Base-by-base conservation (phyloP, 2,797 vertebrate genomes). In the Okamejei kenojei region DNA sequence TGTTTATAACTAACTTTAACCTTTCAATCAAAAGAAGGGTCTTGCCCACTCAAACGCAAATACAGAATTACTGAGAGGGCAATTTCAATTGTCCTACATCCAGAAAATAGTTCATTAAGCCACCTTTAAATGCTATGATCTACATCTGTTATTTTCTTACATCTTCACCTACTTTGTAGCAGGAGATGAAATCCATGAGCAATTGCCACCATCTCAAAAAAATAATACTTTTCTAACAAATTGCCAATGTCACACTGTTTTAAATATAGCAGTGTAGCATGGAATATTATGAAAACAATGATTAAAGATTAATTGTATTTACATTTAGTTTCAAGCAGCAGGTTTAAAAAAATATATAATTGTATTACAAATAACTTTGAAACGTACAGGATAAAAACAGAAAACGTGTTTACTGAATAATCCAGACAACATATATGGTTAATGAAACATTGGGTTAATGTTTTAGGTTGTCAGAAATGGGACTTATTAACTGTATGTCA, bases 1-100 rank as follows among this genome's bases (percentile, higher is more conserved):
- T 45, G 45, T 45, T 45, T 63, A 61, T 1, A 86, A 15, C 82
- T n/a, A n/a, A 86, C 5, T 86, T 21, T 82, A 86, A 86, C 58
- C 54, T 61, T 86, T 86, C 29, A 63, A 7, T 7, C 29, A 86
- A 86, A 29, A 17, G 58, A 29, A 65, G 15, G 61, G 7, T 29
- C 10, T 86, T 86, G 58, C 82, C 17, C n/a, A 61, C 82, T 63
- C 58, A 63, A 86, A 63, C 82, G 65, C 82, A 86, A 86, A n/a
- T 32, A n/a, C 26, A 86, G 11, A 65, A 63, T 63, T 86, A 63
- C 21, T 86, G 58, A 65, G 61, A 32, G 54, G 7, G 58, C 82
- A 86, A 86, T 63, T 65, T 86, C 61, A 86, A 86, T 86, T 17
- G 29, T 8, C 11, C 23, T n/a, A 29, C 32, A 63, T 86, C 54